Base-by-base conservation (phyloP, 2,888 invertebrate genomes). In the Drosophila differens region DNA sequence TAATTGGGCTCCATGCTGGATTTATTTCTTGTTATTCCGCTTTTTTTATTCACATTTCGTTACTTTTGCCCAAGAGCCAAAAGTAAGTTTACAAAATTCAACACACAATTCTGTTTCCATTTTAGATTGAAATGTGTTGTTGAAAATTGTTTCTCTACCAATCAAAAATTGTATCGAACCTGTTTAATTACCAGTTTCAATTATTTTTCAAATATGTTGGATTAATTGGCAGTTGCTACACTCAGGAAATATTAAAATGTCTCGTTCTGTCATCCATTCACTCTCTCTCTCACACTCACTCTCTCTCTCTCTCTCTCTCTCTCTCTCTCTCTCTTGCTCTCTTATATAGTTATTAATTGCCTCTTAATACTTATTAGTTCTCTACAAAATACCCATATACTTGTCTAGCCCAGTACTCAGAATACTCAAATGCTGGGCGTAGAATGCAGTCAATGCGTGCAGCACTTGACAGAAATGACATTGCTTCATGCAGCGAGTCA, bases 391-490 rank as follows among this genome's bases (percentile, higher is more conserved):
- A 39, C 30, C 32, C 59, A 39, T 41, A 35, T 57, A 57, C 39
- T 19, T n/a, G 39, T 30, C 10, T n/a, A 28, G 49, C 35, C 16
- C 10, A 3, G 6, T 19, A 25, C 35, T 12, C 25, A 19, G 25
- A 37, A 54, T 37, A 37, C 12, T 3, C 14, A 19, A 19, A 28
- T 55, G 54, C 35, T 57, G 9, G 32, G 7, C 35, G 22, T 14
- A 30, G 41, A 66, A 28, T 39, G 49, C 41, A 61, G n/a, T 52
- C 33, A 35, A 53, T 33, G 71, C 52, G 39, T n/a, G 58, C 59
- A 54, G 33, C 47, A 59, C 16, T 53, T 72, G 53, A 32, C 72
- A 47, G 49, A 51, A 44, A 25, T 55, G 77, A 60, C 55, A 64
- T 61, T 75, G 59, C 52, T 39, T 44, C 44, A n/a, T 37, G 62